phyloP scores from a whole-genome alignment of 2,113 vertebrate species.

The Neolamprologus modestus region DNA sequence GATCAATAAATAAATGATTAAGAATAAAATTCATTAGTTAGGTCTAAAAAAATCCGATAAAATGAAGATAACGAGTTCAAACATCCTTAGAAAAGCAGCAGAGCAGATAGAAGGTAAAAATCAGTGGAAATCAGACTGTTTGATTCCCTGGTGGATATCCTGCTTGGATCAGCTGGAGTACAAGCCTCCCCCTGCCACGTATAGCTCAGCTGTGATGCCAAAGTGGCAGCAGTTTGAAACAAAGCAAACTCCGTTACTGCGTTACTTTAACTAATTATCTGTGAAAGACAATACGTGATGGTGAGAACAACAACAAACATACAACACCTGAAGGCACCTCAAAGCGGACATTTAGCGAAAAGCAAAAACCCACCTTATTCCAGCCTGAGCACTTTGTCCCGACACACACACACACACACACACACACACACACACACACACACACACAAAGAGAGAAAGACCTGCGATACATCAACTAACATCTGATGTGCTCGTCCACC shows the following conservation, averaged over 20 bases:
- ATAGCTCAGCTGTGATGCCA: constrained; percentile 30
- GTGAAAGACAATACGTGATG: background rate
- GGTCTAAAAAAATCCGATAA: background rate
- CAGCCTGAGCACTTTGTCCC: background rate
- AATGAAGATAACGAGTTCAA: background rate
- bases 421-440: background rate
- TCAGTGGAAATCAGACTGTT: background rate
- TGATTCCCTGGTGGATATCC: background rate
- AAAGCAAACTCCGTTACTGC: constrained; percentile 10
- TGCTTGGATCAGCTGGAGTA: background rate
- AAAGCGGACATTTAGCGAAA: background rate
- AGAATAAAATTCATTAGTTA: background rate
- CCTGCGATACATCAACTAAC: background rate
- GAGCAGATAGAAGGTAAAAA: background rate
- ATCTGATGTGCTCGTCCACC: background rate
- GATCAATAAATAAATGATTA: background rate
- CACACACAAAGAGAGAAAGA: background rate
- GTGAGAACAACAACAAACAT: background rate
- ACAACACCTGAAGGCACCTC: background rate
- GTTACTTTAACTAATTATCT: background rate
- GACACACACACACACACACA: background rate
- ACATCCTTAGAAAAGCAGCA: background rate
- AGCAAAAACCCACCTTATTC: background rate
- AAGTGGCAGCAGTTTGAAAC: constrained; percentile 34
- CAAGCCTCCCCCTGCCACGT: constrained; percentile 60